Evolutionary conservation across 2,888 invertebrate species (phyloP).

Genomic region (Seira ritae): DNA sequence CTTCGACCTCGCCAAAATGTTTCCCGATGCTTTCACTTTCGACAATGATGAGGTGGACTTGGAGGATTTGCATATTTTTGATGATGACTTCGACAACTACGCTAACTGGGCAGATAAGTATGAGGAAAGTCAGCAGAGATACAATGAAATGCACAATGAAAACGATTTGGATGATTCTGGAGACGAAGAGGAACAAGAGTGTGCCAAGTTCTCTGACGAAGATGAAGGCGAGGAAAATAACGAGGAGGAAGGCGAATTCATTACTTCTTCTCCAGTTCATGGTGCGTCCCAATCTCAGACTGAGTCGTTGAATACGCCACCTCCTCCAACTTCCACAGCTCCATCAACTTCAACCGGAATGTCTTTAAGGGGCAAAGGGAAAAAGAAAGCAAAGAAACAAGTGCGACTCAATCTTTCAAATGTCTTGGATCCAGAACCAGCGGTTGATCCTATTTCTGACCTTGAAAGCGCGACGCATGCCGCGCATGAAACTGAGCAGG

Average conservation of each 20-base stretch:
- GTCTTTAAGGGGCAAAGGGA: too few relatives aligned
- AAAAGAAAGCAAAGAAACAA: too few relatives aligned
- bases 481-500: not conserved
- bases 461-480: not conserved
- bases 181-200: not conserved
- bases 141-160: constrained; percentile 7
- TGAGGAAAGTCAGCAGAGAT: not conserved
- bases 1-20: not conserved
- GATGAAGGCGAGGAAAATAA: not conserved
- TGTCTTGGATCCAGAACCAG: not conserved
- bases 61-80: constrained; percentile 1
- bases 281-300: not conserved
- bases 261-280: not conserved
- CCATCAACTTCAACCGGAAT: too few relatives aligned
- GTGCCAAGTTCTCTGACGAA: not conserved
- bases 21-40: constrained; percentile 36
- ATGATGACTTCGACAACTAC: constrained; percentile 28
- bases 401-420: not conserved
- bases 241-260: not conserved
- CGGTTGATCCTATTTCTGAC: not conserved
- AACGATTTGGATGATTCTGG: not conserved
- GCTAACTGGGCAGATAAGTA: not conserved
- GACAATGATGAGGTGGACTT: constrained; percentile 16
- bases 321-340: too few relatives aligned
- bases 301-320: not conserved